Percentiles rank a stretch among this genome's conserved stretches.
Conservation (phyloP, 2,888 invertebrate species). For the Meteorus cinctellus region DNA sequence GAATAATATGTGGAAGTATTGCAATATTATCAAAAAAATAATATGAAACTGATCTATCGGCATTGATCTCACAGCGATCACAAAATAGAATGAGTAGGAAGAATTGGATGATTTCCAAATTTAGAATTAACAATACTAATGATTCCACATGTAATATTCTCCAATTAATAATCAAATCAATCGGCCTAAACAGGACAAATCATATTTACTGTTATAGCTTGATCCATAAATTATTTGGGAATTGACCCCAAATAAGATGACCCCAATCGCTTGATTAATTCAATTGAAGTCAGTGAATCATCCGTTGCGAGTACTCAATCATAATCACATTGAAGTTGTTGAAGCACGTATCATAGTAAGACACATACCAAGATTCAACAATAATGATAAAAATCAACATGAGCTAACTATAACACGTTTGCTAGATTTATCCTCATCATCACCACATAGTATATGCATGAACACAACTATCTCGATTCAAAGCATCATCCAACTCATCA, state of each 20-base stretch:
- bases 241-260: background rate
- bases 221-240: background rate
- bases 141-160: no score
- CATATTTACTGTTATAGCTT: background rate
- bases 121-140: no score
- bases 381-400: constrained; percentile 26
- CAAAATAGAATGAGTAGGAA: no score
- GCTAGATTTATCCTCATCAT: constrained; percentile 47
- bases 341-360: constrained; percentile 41
- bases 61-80: no score
- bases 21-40: background rate
- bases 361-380: constrained; percentile 2
- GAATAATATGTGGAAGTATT: background rate
- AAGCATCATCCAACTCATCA: background rate
- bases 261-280: constrained; percentile 22
- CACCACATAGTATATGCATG: constrained; percentile 43
- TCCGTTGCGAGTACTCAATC: constrained; percentile 40
- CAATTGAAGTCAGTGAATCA: constrained; percentile 47
- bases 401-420: constrained; percentile 38
- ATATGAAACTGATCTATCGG: no score
- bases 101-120: no score
- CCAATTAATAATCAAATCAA: no score
- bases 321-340: constrained; percentile 45
- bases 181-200: no score
- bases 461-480: constrained; percentile 22